These are phyloP conservation scores for Xiphophorus hellerii DNA, from an alignment of 2,113 vertebrate species.

Conservation along the genomic window DNA sequence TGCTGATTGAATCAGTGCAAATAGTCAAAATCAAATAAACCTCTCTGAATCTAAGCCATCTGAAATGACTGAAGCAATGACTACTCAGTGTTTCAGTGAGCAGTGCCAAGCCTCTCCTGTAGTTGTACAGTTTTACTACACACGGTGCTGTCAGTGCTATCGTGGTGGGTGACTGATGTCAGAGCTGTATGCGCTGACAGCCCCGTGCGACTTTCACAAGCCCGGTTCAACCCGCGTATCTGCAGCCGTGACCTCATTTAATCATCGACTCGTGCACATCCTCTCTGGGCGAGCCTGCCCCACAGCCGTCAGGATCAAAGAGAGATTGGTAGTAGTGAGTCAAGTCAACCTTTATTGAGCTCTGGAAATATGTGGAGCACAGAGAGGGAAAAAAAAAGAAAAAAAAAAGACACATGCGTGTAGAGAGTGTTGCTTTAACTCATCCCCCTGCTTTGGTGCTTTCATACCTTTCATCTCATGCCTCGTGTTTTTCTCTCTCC, in stretches of 20 bases:
- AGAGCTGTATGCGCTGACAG: slow-evolving; percentile 25
- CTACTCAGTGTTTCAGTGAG: not conserved
- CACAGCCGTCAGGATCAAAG: slow-evolving; percentile 68
- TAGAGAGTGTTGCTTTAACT: slow-evolving; percentile 58
- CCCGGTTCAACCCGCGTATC: slow-evolving; percentile 35
- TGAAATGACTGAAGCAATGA: not conserved
- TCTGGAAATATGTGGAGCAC: slow-evolving; percentile 50
- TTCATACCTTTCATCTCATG: slow-evolving; percentile 56
- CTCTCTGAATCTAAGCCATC: not conserved
- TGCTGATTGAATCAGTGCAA: not conserved
- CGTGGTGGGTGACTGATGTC: slow-evolving; percentile 37
- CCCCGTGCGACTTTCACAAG: slow-evolving; percentile 24
- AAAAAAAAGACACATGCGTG: slow-evolving; percentile 14
- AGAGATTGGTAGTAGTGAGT: slow-evolving; percentile 61
- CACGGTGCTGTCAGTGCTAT: not conserved
- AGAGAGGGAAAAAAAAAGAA: slow-evolving; percentile 8
- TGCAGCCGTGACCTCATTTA: slow-evolving; percentile 66
- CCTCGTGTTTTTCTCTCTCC: slow-evolving; percentile 24
- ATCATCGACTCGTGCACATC: slow-evolving; percentile 33
- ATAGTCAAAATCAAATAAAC: not conserved
- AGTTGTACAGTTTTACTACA: slow-evolving; percentile 15
- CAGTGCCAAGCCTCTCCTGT: slow-evolving; percentile 9
- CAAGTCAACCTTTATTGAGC: slow-evolving; percentile 60
- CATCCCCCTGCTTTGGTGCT: slow-evolving; percentile 51
- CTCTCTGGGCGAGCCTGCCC: slow-evolving; percentile 39